Conservation (phyloP, 53 echinoderm and acorn worm genomes). For the Echinometra lucunter region DNA sequence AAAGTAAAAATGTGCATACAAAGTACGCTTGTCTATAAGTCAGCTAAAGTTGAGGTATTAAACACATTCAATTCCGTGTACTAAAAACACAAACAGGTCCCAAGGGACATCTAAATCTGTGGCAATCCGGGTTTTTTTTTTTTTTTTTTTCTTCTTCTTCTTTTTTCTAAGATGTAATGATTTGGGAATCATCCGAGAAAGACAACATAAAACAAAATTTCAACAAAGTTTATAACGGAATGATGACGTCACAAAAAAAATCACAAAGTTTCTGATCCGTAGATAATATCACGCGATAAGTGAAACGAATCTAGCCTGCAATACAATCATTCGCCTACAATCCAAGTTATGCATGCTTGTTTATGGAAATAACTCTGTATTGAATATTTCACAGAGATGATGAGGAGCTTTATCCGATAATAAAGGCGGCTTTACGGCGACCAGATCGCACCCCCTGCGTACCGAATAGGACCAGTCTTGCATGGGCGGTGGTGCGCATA, state of each 20-base stretch:
- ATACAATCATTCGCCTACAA: neutral
- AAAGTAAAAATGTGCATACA: neutral
- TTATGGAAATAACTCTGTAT: slow-evolving; percentile 40
- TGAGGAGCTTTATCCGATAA: neutral
- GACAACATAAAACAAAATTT: neutral
- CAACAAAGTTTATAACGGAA: neutral
- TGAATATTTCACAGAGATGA: slow-evolving; percentile 45
- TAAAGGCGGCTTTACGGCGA: neutral
- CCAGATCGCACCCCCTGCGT: neutral
- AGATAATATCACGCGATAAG: neutral
- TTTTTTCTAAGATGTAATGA: neutral
- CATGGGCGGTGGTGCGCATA: slow-evolving; percentile 7
- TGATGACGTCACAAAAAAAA: neutral
- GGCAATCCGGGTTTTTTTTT: neutral
- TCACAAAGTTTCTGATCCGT: neutral
- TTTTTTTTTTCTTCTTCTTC: too few relatives aligned
- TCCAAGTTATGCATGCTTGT: neutral
- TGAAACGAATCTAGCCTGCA: neutral
- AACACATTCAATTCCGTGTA: neutral
- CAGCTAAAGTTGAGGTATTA: neutral
- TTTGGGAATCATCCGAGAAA: neutral
- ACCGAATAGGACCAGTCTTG: neutral
- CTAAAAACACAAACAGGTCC: neutral
- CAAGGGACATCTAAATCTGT: neutral
- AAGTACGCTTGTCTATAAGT: neutral